Evolutionary conservation across 2,797 vertebrate species (phyloP).

Genomic region (Takifugu ocellatus): DNA sequence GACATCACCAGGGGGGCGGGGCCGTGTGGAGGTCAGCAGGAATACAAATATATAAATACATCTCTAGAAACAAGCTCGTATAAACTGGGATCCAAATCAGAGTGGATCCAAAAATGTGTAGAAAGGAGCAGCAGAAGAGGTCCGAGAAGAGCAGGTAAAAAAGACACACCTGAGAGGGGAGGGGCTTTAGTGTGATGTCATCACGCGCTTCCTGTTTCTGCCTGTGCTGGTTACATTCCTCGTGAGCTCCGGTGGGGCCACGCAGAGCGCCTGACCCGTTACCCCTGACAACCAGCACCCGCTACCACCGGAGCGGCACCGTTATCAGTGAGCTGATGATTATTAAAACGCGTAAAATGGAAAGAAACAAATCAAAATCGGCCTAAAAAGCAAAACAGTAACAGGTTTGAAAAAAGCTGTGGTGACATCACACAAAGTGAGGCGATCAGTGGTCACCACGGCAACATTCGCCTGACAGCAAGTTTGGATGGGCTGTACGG

Average conservation of each 20-base stretch:
- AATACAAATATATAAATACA: constrained; percentile 37
- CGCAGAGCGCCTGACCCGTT: too few species aligned
- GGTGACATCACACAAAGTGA: not conserved
- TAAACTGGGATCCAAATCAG: constrained; percentile 22
- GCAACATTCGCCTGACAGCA: too few species aligned
- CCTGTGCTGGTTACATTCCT: not conserved
- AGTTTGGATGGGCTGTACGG: too few species aligned
- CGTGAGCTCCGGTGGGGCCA: not conserved
- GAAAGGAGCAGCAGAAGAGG: constrained; percentile 12
- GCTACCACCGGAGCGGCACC: too few species aligned
- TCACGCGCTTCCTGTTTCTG: not conserved
- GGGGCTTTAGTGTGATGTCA: constrained; percentile 10
- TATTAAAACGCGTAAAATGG: too few species aligned
- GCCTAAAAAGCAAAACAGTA: too few species aligned
- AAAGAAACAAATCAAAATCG: too few species aligned
- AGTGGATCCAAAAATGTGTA: not conserved
- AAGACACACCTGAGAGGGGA: constrained; percentile 22
- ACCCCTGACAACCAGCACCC: too few species aligned
- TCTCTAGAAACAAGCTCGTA: constrained; percentile 20
- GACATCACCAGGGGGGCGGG: constrained; percentile 12
- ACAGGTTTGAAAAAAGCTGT: too few species aligned
- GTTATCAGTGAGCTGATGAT: too few species aligned
- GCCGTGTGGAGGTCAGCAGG: constrained; percentile 10
- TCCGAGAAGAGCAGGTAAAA: not conserved
- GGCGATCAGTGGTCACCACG: too few species aligned